Conservation (phyloP, 2,797 vertebrate genomes). For the Myoxocephalus aenaeus region DNA sequence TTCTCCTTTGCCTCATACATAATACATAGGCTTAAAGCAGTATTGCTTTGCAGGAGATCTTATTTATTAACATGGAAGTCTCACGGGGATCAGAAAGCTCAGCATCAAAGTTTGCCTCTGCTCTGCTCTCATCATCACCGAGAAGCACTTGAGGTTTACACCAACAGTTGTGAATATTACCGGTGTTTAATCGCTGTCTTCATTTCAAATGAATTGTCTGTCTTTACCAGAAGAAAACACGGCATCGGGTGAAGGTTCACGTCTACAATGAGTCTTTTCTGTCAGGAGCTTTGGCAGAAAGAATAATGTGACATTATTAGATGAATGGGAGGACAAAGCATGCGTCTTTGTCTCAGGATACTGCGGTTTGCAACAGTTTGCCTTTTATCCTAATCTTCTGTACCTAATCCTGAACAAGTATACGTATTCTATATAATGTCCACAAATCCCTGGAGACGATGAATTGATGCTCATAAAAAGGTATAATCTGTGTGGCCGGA, state of each 20-base stretch:
- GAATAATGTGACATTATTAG: not conserved
- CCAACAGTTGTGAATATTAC: slow-evolving; percentile 67
- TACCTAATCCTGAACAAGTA: not conserved
- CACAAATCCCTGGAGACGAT: not conserved
- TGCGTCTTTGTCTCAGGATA: not conserved
- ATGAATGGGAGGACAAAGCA: not conserved
- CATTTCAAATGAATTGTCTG: slow-evolving; percentile 25
- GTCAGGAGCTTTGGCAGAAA: not conserved
- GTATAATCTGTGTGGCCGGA: not conserved
- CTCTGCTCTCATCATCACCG: slow-evolving; percentile 59
- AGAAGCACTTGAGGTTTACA: slow-evolving; percentile 56
- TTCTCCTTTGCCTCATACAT: slow-evolving; percentile 85
- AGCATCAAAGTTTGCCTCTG: slow-evolving; percentile 71
- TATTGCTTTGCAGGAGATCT: slow-evolving; percentile 81
- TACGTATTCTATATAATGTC: not conserved
- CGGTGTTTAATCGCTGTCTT: slow-evolving; percentile 32
- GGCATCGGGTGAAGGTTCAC: not conserved
- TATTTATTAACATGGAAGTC: slow-evolving; percentile 85
- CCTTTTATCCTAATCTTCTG: not conserved
- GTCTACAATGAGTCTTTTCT: not conserved
- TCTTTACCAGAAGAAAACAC: not conserved
- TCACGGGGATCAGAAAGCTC: slow-evolving; percentile 77
- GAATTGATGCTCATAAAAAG: not conserved
- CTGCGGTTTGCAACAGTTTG: not conserved
- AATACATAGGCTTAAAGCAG: slow-evolving; percentile 85